Base-by-base conservation (phyloP, 2,888 invertebrate genomes). In the Erebia ligea region DNA sequence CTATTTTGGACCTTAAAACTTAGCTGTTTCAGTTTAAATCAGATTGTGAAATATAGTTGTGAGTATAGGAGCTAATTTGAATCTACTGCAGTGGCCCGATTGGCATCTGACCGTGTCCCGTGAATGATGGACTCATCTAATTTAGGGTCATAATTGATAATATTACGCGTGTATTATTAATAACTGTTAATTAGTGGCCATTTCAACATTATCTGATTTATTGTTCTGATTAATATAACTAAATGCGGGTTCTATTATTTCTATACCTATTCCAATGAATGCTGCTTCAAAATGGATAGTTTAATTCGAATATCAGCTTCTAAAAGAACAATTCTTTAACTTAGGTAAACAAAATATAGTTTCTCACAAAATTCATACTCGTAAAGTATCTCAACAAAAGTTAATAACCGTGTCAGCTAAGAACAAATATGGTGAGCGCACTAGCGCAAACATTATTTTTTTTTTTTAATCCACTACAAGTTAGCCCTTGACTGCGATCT, bases 41-140 rank as follows among this genome's bases (percentile, higher is more conserved):
- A 15, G 10, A 4, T 11, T 25, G 13, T 45, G 9, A 6, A 1
- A 54, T 25, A 25, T 42, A 64, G 65, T 57, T 34, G 68, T 74
- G 40, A 57, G 68, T 71, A 69, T 68, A 67, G 68, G 72, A 76
- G 72, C 73, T 78, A 78, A 78, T 78, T 79, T 75, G 74, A 73
- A 77, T 76, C 73, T 76, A 77, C 75, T 76, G 78, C 76, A 69
- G 50, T 56, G 48, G 54, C 69, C 63, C 68, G 74, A 75, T 74
- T 74, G 70, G 69, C 65, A 75, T 72, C 74, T 72, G 73, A 74
- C 73, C 69, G 73, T 70, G 58, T 62, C 52, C 67, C 25, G 59
- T 34, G 69, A 65, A 67, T 64, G 65, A 58, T 71, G 48, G 25
- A 58, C 58, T 67, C 58, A 65, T 65, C 56, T 45, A 68, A 68